Percentiles rank a stretch among this genome's conserved stretches.
phyloP scores from a whole-genome alignment of 2,888 invertebrate genomes.

The Zele albiditarsus region DNA sequence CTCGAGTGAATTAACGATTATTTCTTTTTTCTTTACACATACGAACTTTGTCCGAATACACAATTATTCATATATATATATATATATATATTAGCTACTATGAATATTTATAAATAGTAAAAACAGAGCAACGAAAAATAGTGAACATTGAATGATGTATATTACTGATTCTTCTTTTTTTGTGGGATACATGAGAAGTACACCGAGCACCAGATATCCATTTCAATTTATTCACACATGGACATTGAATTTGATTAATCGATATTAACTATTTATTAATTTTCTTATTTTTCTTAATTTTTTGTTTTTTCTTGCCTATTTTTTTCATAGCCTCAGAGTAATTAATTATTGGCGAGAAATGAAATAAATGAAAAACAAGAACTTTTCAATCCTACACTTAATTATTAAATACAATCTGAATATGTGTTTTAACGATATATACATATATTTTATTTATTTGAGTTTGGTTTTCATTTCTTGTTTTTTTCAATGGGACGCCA shows the following conservation, averaged over 20 bases:
- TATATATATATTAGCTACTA: not conserved
- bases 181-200: slow-evolving; percentile 6
- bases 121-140: slow-evolving; percentile 9
- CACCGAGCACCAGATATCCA: slow-evolving; percentile 28
- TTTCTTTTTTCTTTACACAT: not conserved
- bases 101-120: not conserved
- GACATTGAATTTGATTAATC: not conserved
- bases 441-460: slow-evolving; percentile 64
- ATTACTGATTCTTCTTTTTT: not conserved
- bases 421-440: slow-evolving; percentile 62
- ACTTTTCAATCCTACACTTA: slow-evolving; percentile 11
- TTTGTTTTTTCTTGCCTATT: not conserved
- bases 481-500: slow-evolving; percentile 52
- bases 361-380: not conserved
- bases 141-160: not conserved
- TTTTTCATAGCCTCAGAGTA: not conserved
- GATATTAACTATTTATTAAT: not conserved
- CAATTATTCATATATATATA: not conserved
- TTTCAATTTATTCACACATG: not conserved
- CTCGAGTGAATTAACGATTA: not conserved
- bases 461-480: slow-evolving; percentile 39
- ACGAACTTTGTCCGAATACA: not conserved
- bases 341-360: not conserved
- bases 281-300: not conserved
- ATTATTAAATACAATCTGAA: slow-evolving; percentile 64